These are phyloP conservation scores for Malacoraja senta DNA, from an alignment of 2,797 vertebrate species.

Conservation along the genomic window DNA sequence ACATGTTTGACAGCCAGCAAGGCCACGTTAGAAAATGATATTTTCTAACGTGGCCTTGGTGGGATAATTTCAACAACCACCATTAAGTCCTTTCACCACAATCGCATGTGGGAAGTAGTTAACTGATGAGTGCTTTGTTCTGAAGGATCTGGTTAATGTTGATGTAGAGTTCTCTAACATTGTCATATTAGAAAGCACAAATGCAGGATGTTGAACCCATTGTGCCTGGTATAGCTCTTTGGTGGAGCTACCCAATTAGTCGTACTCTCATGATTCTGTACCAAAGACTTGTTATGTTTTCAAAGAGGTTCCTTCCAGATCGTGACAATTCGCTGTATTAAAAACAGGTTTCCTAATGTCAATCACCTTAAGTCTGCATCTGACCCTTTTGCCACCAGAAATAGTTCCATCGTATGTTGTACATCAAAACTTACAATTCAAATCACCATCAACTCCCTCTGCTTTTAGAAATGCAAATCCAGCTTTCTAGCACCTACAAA, in stretches of 20 bases:
- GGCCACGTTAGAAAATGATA: too few species aligned
- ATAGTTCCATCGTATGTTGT: neutral
- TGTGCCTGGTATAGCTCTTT: neutral
- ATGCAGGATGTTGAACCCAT: neutral
- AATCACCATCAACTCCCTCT: too few species aligned
- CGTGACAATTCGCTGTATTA: neutral
- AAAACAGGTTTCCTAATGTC: neutral
- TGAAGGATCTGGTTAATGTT: too few species aligned
- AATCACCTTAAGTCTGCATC: neutral
- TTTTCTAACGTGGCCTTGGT: too few species aligned
- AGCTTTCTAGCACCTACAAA: neutral
- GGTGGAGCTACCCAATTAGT: neutral
- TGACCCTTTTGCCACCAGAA: neutral
- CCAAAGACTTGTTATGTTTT: neutral
- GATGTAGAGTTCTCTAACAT: neutral
- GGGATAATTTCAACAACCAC: neutral
- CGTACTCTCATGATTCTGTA: neutral
- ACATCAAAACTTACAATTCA: too few species aligned
- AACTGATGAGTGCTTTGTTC: neutral
- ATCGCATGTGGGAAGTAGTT: neutral
- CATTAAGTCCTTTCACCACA: neutral
- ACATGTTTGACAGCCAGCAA: too few species aligned
- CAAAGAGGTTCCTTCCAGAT: neutral
- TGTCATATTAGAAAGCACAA: neutral
- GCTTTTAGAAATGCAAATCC: too few species aligned